phyloP scores from a whole-genome alignment of 2,797 vertebrate species.

The Discoglossus pictus region DNA sequence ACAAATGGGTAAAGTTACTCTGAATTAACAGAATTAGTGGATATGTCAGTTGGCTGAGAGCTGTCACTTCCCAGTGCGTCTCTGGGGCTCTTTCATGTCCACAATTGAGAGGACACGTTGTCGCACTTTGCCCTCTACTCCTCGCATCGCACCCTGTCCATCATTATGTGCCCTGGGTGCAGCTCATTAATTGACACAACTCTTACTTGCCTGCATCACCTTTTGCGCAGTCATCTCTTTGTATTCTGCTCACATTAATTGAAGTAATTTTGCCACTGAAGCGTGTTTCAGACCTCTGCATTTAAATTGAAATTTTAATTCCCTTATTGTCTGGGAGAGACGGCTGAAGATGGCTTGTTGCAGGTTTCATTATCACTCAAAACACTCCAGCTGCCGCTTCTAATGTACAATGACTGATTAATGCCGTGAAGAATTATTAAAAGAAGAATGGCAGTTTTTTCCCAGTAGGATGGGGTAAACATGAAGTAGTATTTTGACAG shows the following conservation, averaged over 20 bases:
- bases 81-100: too few relatives aligned
- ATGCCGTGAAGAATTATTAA: slow-evolving; percentile 71
- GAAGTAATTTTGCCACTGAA: slow-evolving; percentile 81
- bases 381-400: slow-evolving; percentile 79
- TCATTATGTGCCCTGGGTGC: slow-evolving; percentile 55
- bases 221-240: slow-evolving; percentile 70
- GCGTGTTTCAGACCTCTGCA: slow-evolving; percentile 80
- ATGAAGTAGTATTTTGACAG: slow-evolving; percentile 64
- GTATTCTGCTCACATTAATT: slow-evolving; percentile 81
- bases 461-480: slow-evolving; percentile 60
- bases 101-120: too few relatives aligned
- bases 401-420: slow-evolving; percentile 76
- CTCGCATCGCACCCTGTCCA: slow-evolving; percentile 58
- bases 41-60: too few relatives aligned
- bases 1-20: too few relatives aligned
- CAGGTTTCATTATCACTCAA: slow-evolving; percentile 82
- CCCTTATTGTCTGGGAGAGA: slow-evolving; percentile 79
- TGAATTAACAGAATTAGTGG: too few relatives aligned
- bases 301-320: slow-evolving; percentile 87
- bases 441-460: slow-evolving; percentile 68
- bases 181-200: slow-evolving; percentile 65
- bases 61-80: too few relatives aligned
- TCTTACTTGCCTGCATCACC: slow-evolving; percentile 67
- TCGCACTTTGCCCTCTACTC: too few relatives aligned
- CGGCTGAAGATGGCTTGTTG: slow-evolving; percentile 76